Percentiles rank a stretch among this genome's conserved stretches.
These are phyloP conservation scores for Taphrorychus bicolor DNA, from an alignment of 2,888 invertebrate genomes.

Conservation along the genomic window DNA sequence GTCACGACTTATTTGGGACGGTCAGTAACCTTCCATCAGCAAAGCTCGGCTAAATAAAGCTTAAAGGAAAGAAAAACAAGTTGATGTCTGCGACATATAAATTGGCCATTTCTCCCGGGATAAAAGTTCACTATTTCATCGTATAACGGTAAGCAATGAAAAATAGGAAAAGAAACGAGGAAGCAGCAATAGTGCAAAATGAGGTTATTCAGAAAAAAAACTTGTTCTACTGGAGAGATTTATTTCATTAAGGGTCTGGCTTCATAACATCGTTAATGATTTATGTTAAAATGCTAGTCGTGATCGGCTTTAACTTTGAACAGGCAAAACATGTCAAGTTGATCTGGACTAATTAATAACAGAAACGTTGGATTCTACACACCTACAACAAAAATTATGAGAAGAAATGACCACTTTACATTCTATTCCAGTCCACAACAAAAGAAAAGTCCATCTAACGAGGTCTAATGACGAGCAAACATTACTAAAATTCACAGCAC, in stretches of 20 bases:
- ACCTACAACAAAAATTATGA: no score
- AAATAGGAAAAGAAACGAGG: no score
- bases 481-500: slow-evolving; percentile 19
- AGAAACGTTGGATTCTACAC: no score
- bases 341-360: no score
- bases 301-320: no score
- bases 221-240: no score
- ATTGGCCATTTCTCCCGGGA: background rate
- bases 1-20: background rate
- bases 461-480: slow-evolving; percentile 33
- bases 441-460: background rate
- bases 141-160: background rate
- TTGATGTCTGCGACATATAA: background rate
- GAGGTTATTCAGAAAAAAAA: no score
- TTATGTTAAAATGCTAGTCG: no score
- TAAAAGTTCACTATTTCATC: background rate
- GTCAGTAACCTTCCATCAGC: background rate
- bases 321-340: no score
- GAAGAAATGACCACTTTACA: background rate
- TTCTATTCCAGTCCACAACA: background rate
- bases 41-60: background rate
- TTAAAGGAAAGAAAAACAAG: background rate
- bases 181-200: no score
- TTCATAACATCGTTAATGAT: no score
- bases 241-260: no score